phyloP scores from a whole-genome alignment of 2,888 invertebrate genomes.

The Netelia virgata region DNA sequence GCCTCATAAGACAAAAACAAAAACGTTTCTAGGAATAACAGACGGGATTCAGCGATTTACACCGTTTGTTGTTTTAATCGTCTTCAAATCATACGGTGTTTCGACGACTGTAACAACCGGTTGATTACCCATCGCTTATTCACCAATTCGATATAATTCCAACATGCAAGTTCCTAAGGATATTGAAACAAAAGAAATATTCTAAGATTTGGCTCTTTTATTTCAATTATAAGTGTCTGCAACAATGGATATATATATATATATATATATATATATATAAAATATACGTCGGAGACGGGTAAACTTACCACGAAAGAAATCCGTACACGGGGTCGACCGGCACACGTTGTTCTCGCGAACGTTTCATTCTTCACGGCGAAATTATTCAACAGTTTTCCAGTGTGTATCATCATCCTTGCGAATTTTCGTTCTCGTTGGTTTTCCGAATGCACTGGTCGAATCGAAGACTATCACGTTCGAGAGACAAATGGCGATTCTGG shows the following conservation, averaged over 20 bases:
- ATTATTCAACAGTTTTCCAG: constrained; percentile 53
- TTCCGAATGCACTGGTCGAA: neutral
- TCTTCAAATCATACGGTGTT: too few relatives aligned
- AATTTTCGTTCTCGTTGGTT: neutral
- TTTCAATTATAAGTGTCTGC: neutral
- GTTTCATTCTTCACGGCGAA: constrained; percentile 8
- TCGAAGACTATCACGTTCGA: constrained; percentile 15
- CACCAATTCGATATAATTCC: neutral
- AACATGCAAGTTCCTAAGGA: neutral
- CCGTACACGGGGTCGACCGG: constrained; percentile 64
- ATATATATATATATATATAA: neutral
- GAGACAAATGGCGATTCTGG: constrained; percentile 9
- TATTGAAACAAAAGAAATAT: neutral
- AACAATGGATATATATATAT: neutral
- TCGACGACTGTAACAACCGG: too few relatives aligned
- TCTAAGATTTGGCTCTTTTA: neutral
- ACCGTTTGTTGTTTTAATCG: too few relatives aligned
- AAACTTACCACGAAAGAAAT: constrained; percentile 65
- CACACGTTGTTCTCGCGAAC: constrained; percentile 1
- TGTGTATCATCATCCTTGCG: constrained; percentile 52
- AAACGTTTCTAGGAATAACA: too few relatives aligned
- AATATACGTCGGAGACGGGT: neutral
- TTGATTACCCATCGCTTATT: too few relatives aligned
- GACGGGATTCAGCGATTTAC: too few relatives aligned
- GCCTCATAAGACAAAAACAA: too few relatives aligned